phyloP scores from a whole-genome alignment of 1,140 invertebrate genomes.

The Microvelia longipes region DNA sequence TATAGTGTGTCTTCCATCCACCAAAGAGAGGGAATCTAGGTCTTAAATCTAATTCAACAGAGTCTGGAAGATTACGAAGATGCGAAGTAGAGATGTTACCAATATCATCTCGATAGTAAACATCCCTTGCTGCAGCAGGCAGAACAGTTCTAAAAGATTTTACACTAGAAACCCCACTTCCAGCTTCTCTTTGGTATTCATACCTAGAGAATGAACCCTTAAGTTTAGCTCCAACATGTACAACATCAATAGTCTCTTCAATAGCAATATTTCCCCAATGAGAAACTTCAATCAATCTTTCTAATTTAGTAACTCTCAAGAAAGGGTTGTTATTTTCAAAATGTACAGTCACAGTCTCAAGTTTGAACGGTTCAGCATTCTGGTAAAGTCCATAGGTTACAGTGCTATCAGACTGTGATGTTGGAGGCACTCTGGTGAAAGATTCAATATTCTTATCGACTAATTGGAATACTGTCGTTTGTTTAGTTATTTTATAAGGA shows the following conservation, averaged over 20 bases:
- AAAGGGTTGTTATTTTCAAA: slow-evolving; percentile 96
- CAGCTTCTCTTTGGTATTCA: slow-evolving; percentile 83
- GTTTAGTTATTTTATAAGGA: slow-evolving; percentile 60
- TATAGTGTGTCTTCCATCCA: slow-evolving; percentile 96
- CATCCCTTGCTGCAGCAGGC: slow-evolving; percentile 76
- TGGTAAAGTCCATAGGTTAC: slow-evolving; percentile 80
- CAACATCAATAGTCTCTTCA: slow-evolving; percentile 82
- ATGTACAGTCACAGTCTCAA: slow-evolving; percentile 63
- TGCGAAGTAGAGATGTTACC: slow-evolving; percentile 98
- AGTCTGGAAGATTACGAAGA: slow-evolving; percentile 70
- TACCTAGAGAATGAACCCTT: slow-evolving; percentile 91
- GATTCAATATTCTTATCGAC: slow-evolving; percentile 66
- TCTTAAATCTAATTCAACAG: slow-evolving; percentile 83
- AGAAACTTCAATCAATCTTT: slow-evolving; percentile 84
- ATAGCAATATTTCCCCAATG: slow-evolving; percentile 99
- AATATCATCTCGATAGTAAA: slow-evolving; percentile 94
- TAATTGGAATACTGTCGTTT: slow-evolving; percentile 65
- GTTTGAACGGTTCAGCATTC: slow-evolving; percentile 42
- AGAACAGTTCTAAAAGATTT: slow-evolving; percentile 85
- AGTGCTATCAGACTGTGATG: slow-evolving; percentile 54
- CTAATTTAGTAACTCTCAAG: slow-evolving; percentile 70
- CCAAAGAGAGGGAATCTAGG: slow-evolving; percentile 96
- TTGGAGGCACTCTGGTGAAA: slow-evolving; percentile 75
- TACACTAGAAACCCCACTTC: slow-evolving; percentile 68
- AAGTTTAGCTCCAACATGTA: slow-evolving; percentile 80